Conservation (phyloP, 2,888 invertebrate genomes). For the Sinhomidia bicolor region DNA sequence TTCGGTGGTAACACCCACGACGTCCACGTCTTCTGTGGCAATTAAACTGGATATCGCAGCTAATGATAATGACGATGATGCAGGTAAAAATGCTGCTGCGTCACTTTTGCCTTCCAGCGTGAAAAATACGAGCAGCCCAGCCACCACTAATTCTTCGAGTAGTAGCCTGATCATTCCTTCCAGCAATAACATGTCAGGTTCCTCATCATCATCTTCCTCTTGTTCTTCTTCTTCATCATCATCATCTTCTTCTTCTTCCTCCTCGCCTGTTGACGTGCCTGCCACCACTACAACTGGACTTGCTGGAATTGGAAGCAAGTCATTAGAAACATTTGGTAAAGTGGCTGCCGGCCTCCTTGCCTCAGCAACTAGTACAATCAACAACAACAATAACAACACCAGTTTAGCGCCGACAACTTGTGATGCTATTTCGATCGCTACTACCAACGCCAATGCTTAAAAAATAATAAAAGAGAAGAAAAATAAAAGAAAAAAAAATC, state of each 20-base stretch:
- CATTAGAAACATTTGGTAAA: constrained; percentile 79
- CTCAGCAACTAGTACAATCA: constrained; percentile 77
- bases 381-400: constrained; percentile 78
- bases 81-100: constrained; percentile 63
- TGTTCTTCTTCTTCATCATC: constrained; percentile 54
- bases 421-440: constrained; percentile 76
- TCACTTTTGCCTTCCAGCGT: constrained; percentile 69
- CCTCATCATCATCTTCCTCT: constrained; percentile 54
- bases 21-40: constrained; percentile 63
- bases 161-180: constrained; percentile 61
- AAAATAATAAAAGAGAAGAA: constrained; percentile 7
- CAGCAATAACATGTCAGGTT: constrained; percentile 55
- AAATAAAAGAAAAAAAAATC: constrained; percentile 49
- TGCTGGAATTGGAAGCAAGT: constrained; percentile 61
- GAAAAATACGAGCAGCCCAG: constrained; percentile 11
- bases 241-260: constrained; percentile 63
- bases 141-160: constrained; percentile 33
- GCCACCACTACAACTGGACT: constrained; percentile 60
- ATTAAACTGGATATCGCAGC: constrained; percentile 67
- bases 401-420: constrained; percentile 71
- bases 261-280: constrained; percentile 67
- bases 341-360: constrained; percentile 80
- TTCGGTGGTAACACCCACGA: constrained; percentile 58
- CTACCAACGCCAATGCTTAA: constrained; percentile 72
- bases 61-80: constrained; percentile 61